phyloP scores from a whole-genome alignment of 2,797 vertebrate genomes.

The Cyclura pinguis region DNA sequence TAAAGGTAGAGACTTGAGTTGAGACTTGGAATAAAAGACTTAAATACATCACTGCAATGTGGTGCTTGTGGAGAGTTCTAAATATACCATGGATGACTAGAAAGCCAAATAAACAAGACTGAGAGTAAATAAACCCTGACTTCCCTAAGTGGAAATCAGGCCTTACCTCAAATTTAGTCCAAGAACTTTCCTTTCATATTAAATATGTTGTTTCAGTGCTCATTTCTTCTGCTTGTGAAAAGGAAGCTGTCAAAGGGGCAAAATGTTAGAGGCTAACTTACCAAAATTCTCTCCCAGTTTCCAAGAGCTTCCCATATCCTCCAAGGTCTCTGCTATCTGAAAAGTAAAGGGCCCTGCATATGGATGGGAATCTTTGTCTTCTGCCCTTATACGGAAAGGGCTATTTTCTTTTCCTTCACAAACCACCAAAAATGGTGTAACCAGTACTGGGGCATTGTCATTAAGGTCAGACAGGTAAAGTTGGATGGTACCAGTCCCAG shows the following conservation, averaged over 20 bases:
- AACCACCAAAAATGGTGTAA: slow-evolving; percentile 52
- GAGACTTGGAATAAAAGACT: too few relatives aligned
- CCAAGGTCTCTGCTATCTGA: slow-evolving; percentile 64
- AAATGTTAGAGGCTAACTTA: slow-evolving; percentile 61
- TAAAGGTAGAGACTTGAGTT: too few relatives aligned
- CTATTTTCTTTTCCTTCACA: slow-evolving; percentile 73
- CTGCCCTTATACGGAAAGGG: slow-evolving; percentile 68
- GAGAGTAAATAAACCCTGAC: too few relatives aligned
- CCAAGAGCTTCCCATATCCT: slow-evolving; percentile 74
- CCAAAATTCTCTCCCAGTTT: slow-evolving; percentile 78
- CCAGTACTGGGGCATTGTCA: slow-evolving; percentile 79
- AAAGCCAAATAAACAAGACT: too few relatives aligned
- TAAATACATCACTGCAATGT: too few relatives aligned
- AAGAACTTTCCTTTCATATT: background rate
- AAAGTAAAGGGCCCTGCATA: slow-evolving; percentile 81
- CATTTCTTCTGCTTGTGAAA: background rate
- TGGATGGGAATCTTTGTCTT: slow-evolving; percentile 77
- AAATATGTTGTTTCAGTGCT: background rate
- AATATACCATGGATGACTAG: too few relatives aligned
- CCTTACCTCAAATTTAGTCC: background rate
- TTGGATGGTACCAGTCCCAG: slow-evolving; percentile 78
- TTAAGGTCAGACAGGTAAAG: slow-evolving; percentile 82
- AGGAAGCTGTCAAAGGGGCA: background rate
- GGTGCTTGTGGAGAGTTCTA: too few relatives aligned
- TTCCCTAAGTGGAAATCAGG: background rate